Evolutionary conservation across 53 echinoderm and acorn worm species (phyloP), one percentile per base, ranked within the genome.

Genomic region (Holothuria scabra): DNA sequence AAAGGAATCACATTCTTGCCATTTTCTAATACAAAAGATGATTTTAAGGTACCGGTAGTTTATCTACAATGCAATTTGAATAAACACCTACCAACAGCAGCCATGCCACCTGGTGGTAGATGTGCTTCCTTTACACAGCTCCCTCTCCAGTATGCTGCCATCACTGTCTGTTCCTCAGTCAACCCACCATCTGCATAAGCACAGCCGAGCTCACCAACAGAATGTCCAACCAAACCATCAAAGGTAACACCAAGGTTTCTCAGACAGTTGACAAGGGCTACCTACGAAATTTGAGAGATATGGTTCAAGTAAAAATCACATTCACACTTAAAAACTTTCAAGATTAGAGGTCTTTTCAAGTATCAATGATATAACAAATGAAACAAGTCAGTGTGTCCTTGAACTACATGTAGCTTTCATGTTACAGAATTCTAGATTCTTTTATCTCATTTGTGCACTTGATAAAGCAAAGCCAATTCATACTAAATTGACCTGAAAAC

Each of bases 61-160:
- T 20, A 76, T 74, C 26, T 35, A 8, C 41, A 13, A 35, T 8
- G 8, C 3, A 28, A 13, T 1, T 23, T 57, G 18, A 52, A 18
- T 16, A 52, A 52, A 52, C 38, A 25, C 83, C 66, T 80, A 89
- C 93, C 93, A 28, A 93, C 78, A 30, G 93, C 93, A 57, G 93
- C 93, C 93, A 93, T 93, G 9, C 88, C 88, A 22, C 93, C 93
- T 1, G 86, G 82, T 11, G 93, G 90, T 59, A 91, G 81, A 56
- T 93, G 59, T 19, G 86, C 90, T 34, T 93, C 93, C 59, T 60
- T 62, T 13, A 93, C 93, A 93, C 93, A 93, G 83, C 90, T 88
- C 81, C 93, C 93, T 91, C 93, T 91, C 91, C 91, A 93, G 89
- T 93, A 93, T 28, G 93, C 93, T 12, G 89, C 93, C 32, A 89